phyloP scores from a whole-genome alignment of 2,797 vertebrate species.

The Hydrophis major region DNA sequence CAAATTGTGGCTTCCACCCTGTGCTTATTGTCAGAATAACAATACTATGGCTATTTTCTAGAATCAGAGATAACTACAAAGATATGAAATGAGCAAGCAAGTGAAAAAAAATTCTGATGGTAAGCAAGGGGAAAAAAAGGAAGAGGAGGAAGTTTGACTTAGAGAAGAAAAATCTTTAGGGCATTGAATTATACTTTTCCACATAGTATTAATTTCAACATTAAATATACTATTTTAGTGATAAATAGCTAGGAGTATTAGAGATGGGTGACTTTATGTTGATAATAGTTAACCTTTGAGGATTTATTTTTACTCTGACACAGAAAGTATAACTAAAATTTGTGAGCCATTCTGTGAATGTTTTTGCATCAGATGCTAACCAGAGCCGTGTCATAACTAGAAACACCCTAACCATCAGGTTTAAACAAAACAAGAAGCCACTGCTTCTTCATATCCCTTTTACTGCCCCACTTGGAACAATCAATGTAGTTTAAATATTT shows the following conservation, averaged over 20 bases:
- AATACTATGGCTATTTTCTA: not conserved
- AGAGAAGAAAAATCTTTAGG: not conserved
- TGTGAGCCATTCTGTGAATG: too few relatives aligned
- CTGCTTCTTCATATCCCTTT: constrained; percentile 18
- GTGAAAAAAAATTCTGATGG: not conserved
- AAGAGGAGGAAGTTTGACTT: not conserved
- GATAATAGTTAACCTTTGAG: not conserved
- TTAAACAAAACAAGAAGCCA: not conserved
- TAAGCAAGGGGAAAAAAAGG: not conserved
- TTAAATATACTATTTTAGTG: not conserved
- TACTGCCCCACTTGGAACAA: constrained; percentile 3
- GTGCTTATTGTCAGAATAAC: not conserved
- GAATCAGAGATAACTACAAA: not conserved
- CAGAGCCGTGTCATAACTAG: not conserved
- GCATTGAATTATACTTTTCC: not conserved
- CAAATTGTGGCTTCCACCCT: not conserved
- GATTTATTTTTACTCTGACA: not conserved
- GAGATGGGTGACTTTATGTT: not conserved
- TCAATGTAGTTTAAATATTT: constrained; percentile 39
- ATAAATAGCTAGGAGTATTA: not conserved
- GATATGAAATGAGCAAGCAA: not conserved
- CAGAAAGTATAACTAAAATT: not conserved
- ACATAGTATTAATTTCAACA: not conserved
- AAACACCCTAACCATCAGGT: not conserved
- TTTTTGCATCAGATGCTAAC: not conserved